Evolutionary conservation across 2,888 invertebrate genomes (phyloP), one percentile per base, ranked within the genome.

Genomic region (Pristionchus japonicus): DNA sequence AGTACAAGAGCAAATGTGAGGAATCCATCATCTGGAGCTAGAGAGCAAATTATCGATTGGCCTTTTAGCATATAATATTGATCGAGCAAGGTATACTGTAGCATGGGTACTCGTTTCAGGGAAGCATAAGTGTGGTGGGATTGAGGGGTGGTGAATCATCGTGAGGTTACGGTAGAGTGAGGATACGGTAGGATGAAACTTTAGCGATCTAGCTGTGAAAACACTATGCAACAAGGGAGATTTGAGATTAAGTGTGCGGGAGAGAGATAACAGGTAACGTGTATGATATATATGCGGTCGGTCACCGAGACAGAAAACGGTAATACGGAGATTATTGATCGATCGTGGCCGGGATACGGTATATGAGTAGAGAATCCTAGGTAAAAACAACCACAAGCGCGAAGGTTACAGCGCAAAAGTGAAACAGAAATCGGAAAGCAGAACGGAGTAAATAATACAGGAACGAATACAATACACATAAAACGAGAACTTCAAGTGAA

Each of bases 61-160:
- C 77, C 77, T 47, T n/a, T 23, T 7, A 11, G 7, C 3, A 77
- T 77, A 43, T n/a, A 43, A 47, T 77, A 77, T 77, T 77, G 74
- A 11, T 17, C 23, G 77, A 77, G 77, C 77, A 77, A 77, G 77
- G 40, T 77, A 77, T 77, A 77, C 77, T 77, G 77, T 47, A 40
- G 40, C 40, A 6, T 40, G 34, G 47, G 23, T 57, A 77, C 77
- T 77, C 77, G 77, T 77, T 64, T n/a, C 31, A n/a, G 74, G n/a
- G 43, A 13, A 77, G 43, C 23, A 77, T 77, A 77, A 77, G 77
- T 77, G 77, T 70, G 70, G 37, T 17, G 74, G 23, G 40, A 43
- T 77, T 40, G 77, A 77, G 43, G 77, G 43, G 20, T 9, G 23
- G 43, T 20, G 11, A 47, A 40, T 77, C 77, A 43, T 43, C 43